A percentile compares a stretch with the other conserved stretches of the same genome.
Conservation (phyloP, 2,797 vertebrate species). For the Prunella strophiata region DNA sequence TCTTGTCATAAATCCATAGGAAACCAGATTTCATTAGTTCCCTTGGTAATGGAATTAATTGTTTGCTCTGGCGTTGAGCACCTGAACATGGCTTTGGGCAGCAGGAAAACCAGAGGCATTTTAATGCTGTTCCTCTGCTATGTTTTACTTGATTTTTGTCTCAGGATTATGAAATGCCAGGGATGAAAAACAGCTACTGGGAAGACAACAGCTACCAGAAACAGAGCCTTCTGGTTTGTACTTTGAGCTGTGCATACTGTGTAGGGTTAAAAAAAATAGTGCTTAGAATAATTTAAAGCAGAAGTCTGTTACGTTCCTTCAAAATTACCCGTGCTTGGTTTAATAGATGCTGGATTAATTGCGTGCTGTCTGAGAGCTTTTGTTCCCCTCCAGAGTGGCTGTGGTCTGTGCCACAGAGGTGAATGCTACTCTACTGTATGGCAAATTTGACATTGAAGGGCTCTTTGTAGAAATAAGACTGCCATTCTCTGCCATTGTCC, state of each 20-base stretch:
- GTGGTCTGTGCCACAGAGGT: constrained; percentile 67
- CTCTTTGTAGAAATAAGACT: constrained; percentile 62
- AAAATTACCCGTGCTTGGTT: constrained; percentile 65
- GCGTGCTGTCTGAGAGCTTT: constrained; percentile 67
- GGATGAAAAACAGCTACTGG: constrained; percentile 20
- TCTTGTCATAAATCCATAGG: constrained; percentile 48
- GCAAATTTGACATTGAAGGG: constrained; percentile 71
- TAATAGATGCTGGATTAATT: constrained; percentile 72
- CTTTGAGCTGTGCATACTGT: background rate
- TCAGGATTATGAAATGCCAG: constrained; percentile 44
- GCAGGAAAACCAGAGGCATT: constrained; percentile 25
- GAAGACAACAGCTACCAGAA: constrained; percentile 58
- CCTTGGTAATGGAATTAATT: constrained; percentile 41
- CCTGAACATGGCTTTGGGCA: constrained; percentile 26
- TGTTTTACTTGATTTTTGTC: constrained; percentile 32
- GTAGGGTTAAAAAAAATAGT: constrained; percentile 45
- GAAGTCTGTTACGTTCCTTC: constrained; percentile 62
- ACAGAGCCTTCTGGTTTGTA: constrained; percentile 48
- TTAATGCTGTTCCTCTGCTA: constrained; percentile 13
- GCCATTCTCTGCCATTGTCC: constrained; percentile 63
- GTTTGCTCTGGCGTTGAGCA: background rate
- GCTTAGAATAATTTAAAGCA: constrained; percentile 65
- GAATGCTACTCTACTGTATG: constrained; percentile 61
- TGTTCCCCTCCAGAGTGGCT: constrained; percentile 58
- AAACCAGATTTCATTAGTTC: constrained; percentile 56